Base-by-base conservation (phyloP, 2,888 invertebrate genomes). In the Leucoma salicis region DNA sequence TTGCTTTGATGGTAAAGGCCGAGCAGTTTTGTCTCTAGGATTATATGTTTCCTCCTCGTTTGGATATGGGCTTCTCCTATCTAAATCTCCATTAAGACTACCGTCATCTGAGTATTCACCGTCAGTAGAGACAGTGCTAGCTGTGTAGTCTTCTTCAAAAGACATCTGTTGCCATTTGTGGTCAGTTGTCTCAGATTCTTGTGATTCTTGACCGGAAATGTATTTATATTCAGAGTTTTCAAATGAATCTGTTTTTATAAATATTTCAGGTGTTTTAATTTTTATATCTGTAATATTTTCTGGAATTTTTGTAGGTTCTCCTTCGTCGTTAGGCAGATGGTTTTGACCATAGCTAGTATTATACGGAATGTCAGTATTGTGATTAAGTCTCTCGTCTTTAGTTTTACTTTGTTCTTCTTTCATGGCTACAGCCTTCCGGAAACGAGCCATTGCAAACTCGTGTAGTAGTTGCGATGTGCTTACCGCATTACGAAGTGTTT, bases 401-500 rank as follows among this genome's bases (percentile, higher is more conserved):
- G 59, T 61, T 68, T 79, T 59, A 62, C 75, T 86, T 63, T 93
- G 92, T 13, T 92, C 92, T 74, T 96, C 94, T 73, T 95, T 94
- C 57, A 94, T 91, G 40, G 93, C 94, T 2, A 94, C 93, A 7
- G 94, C 95, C 74, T 94, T 92, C 70, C 95, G 95, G 71, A 96
- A 94, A 27, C 96, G 90, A 6, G 94, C 94, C 94, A 96, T 95
- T 8, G 95, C 94, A 31, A 93, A 91, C 72, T 96, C 96, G 72
- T 95, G 95, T 0, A 96, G 90, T 3, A 96, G 87, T 71, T 96
- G 96, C 0, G 95, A 94, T 2, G 96, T 96, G 68, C 96, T 96
- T 15, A 95, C 94, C 0, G 95, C 94, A 57, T 93, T 91, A 16
- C 95, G 91, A 24, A 96, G 78, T 32, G 92, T 90, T 61, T 93